These are phyloP conservation scores for Tinamus guttatus DNA, from an alignment of 2,113 vertebrate genomes.

Conservation along the genomic window DNA sequence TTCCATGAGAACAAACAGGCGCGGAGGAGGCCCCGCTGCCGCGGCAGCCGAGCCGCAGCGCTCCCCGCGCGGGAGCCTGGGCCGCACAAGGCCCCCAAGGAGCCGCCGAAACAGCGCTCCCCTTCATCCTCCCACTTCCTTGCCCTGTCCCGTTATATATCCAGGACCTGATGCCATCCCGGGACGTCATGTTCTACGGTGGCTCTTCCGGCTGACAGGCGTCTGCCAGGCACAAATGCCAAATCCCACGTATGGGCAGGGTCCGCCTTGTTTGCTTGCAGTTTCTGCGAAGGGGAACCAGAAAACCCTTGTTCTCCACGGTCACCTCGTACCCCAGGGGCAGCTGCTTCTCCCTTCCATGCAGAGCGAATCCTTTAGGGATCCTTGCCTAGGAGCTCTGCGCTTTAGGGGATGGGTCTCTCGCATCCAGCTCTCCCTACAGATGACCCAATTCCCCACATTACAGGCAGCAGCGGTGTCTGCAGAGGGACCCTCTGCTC, in stretches of 20 bases:
- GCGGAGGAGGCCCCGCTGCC: rapidly evolving
- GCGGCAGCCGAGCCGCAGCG: background rate
- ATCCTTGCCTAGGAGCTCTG: background rate
- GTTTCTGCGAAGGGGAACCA: background rate
- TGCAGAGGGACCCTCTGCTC: rapidly evolving
- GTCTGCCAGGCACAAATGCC: background rate
- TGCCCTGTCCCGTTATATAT: too few relatives aligned
- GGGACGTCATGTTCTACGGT: rapidly evolving
- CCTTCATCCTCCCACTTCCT: background rate
- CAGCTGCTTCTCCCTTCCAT: background rate
- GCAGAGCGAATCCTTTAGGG: background rate
- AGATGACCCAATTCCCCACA: background rate
- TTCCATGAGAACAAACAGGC: rapidly evolving
- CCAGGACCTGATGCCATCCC: background rate
- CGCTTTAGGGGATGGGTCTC: background rate
- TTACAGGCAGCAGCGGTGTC: background rate
- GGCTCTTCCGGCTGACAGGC: rapidly evolving
- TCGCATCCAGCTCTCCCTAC: background rate
- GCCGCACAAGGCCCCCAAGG: too few relatives aligned
- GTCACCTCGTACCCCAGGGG: background rate
- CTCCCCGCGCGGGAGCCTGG: too few relatives aligned
- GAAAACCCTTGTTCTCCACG: background rate
- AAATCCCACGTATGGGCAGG: rapidly evolving
- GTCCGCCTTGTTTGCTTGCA: background rate
- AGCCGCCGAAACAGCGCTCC: too few relatives aligned